These are phyloP conservation scores for Maccullochella peelii DNA, from an alignment of 2,113 vertebrate genomes.

Conservation along the genomic window DNA sequence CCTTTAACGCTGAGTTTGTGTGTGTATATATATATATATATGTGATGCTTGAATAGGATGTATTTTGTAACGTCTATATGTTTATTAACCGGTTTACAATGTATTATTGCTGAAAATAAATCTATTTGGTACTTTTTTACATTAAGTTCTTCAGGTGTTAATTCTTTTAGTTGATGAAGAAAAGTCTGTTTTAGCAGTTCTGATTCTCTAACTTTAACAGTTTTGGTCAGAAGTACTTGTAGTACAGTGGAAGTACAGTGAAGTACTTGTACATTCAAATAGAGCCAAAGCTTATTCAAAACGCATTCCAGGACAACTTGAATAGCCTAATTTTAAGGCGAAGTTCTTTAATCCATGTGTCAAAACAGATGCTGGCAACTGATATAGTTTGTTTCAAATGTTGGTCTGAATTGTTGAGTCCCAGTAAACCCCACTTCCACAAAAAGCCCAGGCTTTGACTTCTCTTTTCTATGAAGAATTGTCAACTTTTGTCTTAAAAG, in stretches of 20 bases:
- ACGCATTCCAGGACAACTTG: neutral
- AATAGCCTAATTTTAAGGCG: neutral
- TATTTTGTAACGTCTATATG: slow-evolving; percentile 68
- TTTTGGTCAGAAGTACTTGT: neutral
- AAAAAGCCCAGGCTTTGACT: neutral
- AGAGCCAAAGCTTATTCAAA: slow-evolving; percentile 7
- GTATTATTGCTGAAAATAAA: slow-evolving; percentile 67
- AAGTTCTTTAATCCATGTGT: neutral
- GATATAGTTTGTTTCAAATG: neutral
- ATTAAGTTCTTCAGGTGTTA: slow-evolving; percentile 24
- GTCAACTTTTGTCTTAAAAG: slow-evolving; percentile 36
- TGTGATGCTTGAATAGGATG: slow-evolving; percentile 55
- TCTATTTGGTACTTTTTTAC: slow-evolving; percentile 69
- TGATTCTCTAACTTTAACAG: neutral
- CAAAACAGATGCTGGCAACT: neutral
- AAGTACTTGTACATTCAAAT: neutral
- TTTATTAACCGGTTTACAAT: slow-evolving; percentile 75
- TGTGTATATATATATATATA: slow-evolving; percentile 47
- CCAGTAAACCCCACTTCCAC: neutral
- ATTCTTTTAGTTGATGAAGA: slow-evolving; percentile 2
- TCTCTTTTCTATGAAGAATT: slow-evolving; percentile 37
- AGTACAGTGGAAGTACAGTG: neutral
- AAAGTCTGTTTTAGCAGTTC: neutral
- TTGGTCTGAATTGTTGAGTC: neutral
- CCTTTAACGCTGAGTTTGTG: slow-evolving; percentile 48